Percentiles rank a stretch among this genome's conserved stretches.
Evolutionary conservation across 1,140 invertebrate genomes (phyloP).

Genomic region (Drosophila gunungcola): DNA sequence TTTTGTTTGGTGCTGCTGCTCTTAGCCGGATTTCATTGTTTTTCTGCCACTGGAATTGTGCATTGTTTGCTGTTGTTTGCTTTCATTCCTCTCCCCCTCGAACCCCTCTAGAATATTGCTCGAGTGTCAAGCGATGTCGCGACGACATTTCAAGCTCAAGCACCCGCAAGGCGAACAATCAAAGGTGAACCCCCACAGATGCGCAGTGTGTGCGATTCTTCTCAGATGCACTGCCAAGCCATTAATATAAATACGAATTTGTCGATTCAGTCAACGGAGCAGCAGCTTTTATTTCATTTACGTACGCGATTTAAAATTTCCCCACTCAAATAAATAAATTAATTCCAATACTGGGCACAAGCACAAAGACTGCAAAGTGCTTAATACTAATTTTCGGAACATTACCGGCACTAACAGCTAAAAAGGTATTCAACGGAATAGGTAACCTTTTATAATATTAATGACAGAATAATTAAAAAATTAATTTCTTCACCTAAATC

Average conservation of each 20-base stretch:
- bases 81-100: constrained; percentile 20
- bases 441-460: too few species aligned
- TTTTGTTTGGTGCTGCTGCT: constrained; percentile 1
- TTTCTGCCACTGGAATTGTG: constrained; percentile 11
- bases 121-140: constrained; percentile 48
- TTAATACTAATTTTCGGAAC: too few species aligned
- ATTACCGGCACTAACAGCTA: too few species aligned
- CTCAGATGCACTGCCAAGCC: constrained; percentile 31
- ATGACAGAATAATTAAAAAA: too few species aligned
- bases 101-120: constrained; percentile 16
- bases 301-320: not conserved
- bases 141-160: constrained; percentile 36
- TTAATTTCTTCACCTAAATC: too few species aligned
- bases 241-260: constrained; percentile 32
- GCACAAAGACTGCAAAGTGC: too few species aligned
- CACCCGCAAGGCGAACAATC: constrained; percentile 27
- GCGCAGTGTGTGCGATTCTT: not conserved
- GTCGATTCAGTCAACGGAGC: constrained; percentile 4
- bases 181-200: constrained; percentile 7
- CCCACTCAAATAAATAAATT: not conserved
- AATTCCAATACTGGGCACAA: not conserved
- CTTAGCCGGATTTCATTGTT: constrained; percentile 11
- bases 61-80: constrained; percentile 52
- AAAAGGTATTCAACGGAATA: too few species aligned
- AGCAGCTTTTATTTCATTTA: constrained; percentile 11